Evolutionary conservation across 2,888 invertebrate species (phyloP).

Genomic region (Agrochola circellaris): DNA sequence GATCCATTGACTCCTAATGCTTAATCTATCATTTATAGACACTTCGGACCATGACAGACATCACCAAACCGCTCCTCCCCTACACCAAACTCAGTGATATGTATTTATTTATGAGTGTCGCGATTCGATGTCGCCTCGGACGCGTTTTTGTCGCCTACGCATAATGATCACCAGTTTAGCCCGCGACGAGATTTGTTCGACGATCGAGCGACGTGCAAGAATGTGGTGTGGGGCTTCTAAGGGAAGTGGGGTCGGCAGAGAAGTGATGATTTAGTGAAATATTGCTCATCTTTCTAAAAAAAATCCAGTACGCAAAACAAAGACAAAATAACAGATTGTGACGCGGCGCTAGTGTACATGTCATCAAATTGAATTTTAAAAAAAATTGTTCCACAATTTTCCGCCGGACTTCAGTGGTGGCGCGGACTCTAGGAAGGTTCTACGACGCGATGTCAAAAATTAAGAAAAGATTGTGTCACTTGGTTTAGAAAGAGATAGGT

Average conservation of each 20-base stretch:
- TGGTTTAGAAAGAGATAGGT: neutral
- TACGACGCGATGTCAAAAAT: neutral
- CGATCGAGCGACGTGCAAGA: conserved; percentile 68
- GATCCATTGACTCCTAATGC: too few species aligned
- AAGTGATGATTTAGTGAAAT: neutral
- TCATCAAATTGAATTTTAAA: too few species aligned
- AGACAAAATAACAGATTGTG: neutral
- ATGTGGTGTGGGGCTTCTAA: conserved; percentile 61
- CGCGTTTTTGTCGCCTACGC: conserved; percentile 84
- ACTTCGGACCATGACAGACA: neutral
- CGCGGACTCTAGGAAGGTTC: neutral
- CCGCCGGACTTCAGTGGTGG: too few species aligned
- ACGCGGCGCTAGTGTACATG: too few species aligned
- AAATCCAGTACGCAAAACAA: neutral
- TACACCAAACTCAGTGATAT: conserved; percentile 74
- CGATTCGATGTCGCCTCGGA: conserved; percentile 84
- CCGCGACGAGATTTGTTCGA: conserved; percentile 75
- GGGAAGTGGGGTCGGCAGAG: conserved; percentile 8
- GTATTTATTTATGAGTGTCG: conserved; percentile 87
- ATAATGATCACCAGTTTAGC: conserved; percentile 75
- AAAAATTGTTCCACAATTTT: too few species aligned
- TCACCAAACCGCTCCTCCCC: conserved; percentile 35
- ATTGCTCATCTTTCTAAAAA: neutral
- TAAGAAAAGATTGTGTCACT: neutral
- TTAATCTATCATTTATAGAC: too few species aligned